Evolutionary conservation across 2,888 invertebrate genomes (phyloP).

Genomic region (Formica aserva): DNA sequence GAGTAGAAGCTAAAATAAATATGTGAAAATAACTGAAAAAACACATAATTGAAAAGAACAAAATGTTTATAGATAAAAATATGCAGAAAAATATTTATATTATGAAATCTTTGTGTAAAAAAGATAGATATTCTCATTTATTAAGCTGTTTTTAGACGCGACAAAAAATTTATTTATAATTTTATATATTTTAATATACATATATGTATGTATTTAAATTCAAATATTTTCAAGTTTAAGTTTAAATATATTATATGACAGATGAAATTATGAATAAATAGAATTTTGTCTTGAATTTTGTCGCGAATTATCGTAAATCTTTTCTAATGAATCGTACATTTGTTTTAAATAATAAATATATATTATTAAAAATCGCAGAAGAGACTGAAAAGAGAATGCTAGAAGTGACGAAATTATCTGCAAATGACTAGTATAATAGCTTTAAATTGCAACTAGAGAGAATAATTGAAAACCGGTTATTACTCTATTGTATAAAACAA

Average conservation of each 20-base stretch:
- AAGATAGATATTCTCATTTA: not conserved
- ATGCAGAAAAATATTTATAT: not conserved
- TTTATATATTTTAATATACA: not conserved
- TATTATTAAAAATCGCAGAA: not conserved
- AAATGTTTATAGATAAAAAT: not conserved
- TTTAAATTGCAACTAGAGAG: conserved; percentile 17
- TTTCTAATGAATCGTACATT: not conserved
- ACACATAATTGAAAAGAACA: not conserved
- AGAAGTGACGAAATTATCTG: not conserved
- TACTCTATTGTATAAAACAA: not conserved
- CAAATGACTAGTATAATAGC: not conserved
- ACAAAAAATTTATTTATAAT: not conserved
- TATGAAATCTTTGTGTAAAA: no score
- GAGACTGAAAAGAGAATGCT: not conserved
- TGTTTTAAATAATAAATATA: no score
- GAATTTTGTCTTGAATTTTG: not conserved
- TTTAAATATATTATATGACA: not conserved
- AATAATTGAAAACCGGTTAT: conserved; percentile 23
- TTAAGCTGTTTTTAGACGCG: not conserved
- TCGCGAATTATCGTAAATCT: not conserved
- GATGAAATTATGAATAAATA: not conserved
- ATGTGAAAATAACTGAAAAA: not conserved
- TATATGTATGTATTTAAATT: no score
- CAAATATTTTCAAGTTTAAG: not conserved
- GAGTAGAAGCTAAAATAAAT: not conserved